These are phyloP conservation scores for Drosophila meridionalis DNA, from an alignment of 2,888 invertebrate species.

Conservation along the genomic window DNA sequence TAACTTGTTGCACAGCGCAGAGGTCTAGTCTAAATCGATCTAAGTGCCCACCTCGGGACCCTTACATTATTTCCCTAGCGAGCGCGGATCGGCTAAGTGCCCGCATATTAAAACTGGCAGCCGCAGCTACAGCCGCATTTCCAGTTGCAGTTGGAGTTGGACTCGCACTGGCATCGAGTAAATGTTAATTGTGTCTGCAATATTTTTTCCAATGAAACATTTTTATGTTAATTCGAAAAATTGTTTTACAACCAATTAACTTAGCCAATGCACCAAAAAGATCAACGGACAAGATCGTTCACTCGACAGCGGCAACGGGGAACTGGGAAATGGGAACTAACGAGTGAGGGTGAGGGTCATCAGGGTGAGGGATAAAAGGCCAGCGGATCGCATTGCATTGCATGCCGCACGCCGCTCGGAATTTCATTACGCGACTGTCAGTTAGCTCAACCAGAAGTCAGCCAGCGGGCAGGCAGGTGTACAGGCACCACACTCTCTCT, in stretches of 20 bases:
- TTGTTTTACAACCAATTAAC: constrained; percentile 83
- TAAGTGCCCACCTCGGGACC: background rate
- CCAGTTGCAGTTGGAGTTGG: background rate
- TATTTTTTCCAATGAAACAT: constrained; percentile 79
- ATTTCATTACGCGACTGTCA: constrained; percentile 67
- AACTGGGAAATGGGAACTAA: constrained; percentile 28
- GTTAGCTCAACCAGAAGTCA: constrained; percentile 54
- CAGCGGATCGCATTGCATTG: constrained; percentile 59
- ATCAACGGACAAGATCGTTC: constrained; percentile 80
- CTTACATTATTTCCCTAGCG: background rate
- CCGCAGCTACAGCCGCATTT: background rate
- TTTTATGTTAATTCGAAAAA: constrained; percentile 81
- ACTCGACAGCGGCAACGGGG: constrained; percentile 19
- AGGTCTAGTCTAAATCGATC: constrained; percentile 7
- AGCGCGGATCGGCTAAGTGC: constrained; percentile 9
- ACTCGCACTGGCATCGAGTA: constrained; percentile 34
- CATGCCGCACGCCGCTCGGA: constrained; percentile 67
- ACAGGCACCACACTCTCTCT: constrained; percentile 13
- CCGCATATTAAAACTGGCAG: constrained; percentile 42
- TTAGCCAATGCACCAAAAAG: constrained; percentile 82
- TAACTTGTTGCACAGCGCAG: constrained; percentile 8
- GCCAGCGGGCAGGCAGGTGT: constrained; percentile 74
- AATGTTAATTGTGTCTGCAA: constrained; percentile 66
- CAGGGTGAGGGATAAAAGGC: constrained; percentile 17
- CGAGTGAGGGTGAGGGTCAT: constrained; percentile 29